Base-by-base conservation (phyloP, 2,888 invertebrate species). In the Philereme transversata region DNA sequence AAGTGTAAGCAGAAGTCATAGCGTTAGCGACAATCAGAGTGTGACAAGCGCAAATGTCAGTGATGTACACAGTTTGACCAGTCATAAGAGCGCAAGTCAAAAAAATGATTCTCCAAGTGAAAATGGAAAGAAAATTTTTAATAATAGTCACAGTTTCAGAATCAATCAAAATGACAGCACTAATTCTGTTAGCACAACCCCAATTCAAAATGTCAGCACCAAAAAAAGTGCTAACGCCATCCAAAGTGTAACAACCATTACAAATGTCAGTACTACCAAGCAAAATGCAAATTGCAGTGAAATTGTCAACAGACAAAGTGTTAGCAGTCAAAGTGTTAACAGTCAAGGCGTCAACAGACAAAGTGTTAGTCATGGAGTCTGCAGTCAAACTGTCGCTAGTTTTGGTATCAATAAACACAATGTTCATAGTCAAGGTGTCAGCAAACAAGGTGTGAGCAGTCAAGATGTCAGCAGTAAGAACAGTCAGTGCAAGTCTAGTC, bases 1-100 rank as follows among this genome's bases (percentile, higher is more conserved):
- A 51, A 41, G 56, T 11, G 64, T 60, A 40, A 60, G 60, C 54
- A 55, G 58, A 45, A 62, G 62, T 48, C 62, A 62, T 3, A 59
- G 63, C 40, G 63, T 63, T 35, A 59, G 55, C 33, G 64, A 60
- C 40, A 62, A 55, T 43, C 51, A 53, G 11, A 10, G 50, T 43
- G 48, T 36, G 4, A 48, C 48, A 8, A 56, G 40, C 33, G 48
- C 58, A n/a, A 56, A 36, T 10, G 36, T 48, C 33, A 52, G 55
- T 36, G 58, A 62, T 9, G 35, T 45, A 11, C 50, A 54, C 5
- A 55, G 43, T 51, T 43, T 50, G 6, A 51, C 47, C 53, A 54
- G 60, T 41, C 54, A 54, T 48, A 52, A 7, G 38, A 60, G 46
- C 11, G 60, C 44, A 51, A 51, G 34, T 38, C 46, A 41, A 45